Evolutionary conservation across 2,797 vertebrate genomes (phyloP).

Genomic region (Eidolon dupreanum): DNA sequence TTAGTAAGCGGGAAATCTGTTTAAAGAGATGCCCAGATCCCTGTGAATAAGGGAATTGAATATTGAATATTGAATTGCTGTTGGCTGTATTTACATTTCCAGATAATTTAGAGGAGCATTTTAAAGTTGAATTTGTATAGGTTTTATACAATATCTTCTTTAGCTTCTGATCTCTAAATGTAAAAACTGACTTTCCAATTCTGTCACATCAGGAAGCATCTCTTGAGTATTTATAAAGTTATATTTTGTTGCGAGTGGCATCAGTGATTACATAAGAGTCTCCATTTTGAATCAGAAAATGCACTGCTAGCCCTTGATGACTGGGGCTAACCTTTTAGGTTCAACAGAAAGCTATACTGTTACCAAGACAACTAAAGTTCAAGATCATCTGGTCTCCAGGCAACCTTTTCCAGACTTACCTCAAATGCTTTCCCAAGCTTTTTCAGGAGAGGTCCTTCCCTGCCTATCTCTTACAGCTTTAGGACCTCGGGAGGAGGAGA

Average conservation of each 20-base stretch:
- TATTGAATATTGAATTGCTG: background rate
- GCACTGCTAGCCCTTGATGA: conserved; percentile 7
- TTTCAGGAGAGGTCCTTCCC: conserved; percentile 36
- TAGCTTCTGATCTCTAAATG: background rate
- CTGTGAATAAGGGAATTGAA: background rate
- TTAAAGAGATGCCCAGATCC: background rate
- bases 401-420: conserved; percentile 67
- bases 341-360: conserved; percentile 66
- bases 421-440: conserved; percentile 55
- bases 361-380: conserved; percentile 73
- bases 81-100: conserved; percentile 13
- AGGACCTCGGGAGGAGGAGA: conserved; percentile 47
- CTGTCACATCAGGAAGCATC: background rate
- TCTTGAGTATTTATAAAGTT: conserved; percentile 48
- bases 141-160: conserved; percentile 35
- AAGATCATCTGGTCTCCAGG: conserved; percentile 71
- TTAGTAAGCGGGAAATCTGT: background rate
- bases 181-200: conserved; percentile 32
- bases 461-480: conserved; percentile 47
- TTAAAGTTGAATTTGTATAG: conserved; percentile 27
- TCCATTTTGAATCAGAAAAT: conserved; percentile 55
- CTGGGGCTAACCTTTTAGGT: conserved; percentile 31
- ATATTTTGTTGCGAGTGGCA: background rate
- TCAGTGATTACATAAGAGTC: background rate
- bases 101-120: background rate